Conservation (phyloP, 2,113 vertebrate species). For the Gallinago media region DNA sequence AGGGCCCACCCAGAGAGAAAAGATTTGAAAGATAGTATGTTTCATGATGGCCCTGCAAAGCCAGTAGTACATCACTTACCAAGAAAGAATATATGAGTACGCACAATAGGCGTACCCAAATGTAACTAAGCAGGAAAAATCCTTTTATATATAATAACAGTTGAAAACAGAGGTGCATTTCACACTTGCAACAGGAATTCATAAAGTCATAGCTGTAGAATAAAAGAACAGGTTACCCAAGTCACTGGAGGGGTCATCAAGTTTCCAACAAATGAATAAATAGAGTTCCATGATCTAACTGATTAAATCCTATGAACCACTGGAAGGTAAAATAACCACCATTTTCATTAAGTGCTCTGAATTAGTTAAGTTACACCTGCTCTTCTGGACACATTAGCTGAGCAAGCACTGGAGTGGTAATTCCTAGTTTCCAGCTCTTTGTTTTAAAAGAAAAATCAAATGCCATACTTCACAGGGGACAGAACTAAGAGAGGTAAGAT, state of each 20-base stretch:
- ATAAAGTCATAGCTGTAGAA: background rate
- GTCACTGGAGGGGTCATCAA: background rate
- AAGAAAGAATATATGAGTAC: background rate
- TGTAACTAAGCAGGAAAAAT: background rate
- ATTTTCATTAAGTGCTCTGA: background rate
- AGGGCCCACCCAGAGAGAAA: background rate
- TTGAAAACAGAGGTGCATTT: background rate
- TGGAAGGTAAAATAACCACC: background rate
- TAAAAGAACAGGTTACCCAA: background rate
- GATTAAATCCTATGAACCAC: background rate
- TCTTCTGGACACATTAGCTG: background rate
- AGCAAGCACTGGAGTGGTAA: background rate
- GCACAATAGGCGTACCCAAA: background rate
- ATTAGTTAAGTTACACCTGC: background rate
- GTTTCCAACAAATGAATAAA: background rate
- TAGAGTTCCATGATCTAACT: background rate
- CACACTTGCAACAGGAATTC: background rate
- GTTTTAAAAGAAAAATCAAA: constrained; percentile 30
- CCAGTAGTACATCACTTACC: background rate
- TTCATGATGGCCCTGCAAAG: background rate
- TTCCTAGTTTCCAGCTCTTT: background rate
- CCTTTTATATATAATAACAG: background rate
- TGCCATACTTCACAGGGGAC: background rate
- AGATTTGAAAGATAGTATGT: background rate
- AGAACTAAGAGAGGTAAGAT: background rate